Evolutionary conservation across 1,140 invertebrate genomes (phyloP), one percentile per base, ranked within the genome.

Genomic region (Drosophila kanapiae): DNA sequence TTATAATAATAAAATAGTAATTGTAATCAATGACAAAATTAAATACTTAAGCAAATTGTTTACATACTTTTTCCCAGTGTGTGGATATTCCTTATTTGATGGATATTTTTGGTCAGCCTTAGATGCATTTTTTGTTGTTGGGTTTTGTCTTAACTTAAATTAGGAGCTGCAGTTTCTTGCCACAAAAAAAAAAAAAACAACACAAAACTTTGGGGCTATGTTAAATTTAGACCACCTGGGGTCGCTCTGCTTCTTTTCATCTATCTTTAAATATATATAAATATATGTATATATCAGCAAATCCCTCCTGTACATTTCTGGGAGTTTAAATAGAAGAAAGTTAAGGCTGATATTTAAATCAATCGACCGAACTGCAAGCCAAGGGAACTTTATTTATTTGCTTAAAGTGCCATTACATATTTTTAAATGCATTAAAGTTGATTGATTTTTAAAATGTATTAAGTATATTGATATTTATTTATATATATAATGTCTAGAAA

Each of bases 201-300:
- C 1, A 35, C 16, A 18, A 23, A 74, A 83, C 75, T 67, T 76
- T 74, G 37, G 35, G 71, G 29, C 61, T 67, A 67, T 27, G 54
- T 75, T 83, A 84, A 76, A 67, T 83, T 83, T 83, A 83, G 81
- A 43, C 81, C 71, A 84, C 81, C 81, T 84, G 81, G 81, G 80
- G 76, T 63, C 49, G 43, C 42, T 69, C 57, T 38, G 51, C n/a
- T 48, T 59, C 11, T 33, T 53, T 35, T 43, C 40, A 7, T 47
- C 18, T 27, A 31, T 35, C 6, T 35, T 3, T 29, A 16, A 51
- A 23, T 51, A 16, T 16, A 2, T 10, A 10, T 49, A 29, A 29
- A 49, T 14, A 8, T 49, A 2, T 31, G 23, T 31, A 48, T 33
- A 31, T 18, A 23, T 14, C 18, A 4, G n/a, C n/a, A n/a, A 35